Conservation (phyloP, 2,888 invertebrate genomes). For the Rhagonycha lutea region DNA sequence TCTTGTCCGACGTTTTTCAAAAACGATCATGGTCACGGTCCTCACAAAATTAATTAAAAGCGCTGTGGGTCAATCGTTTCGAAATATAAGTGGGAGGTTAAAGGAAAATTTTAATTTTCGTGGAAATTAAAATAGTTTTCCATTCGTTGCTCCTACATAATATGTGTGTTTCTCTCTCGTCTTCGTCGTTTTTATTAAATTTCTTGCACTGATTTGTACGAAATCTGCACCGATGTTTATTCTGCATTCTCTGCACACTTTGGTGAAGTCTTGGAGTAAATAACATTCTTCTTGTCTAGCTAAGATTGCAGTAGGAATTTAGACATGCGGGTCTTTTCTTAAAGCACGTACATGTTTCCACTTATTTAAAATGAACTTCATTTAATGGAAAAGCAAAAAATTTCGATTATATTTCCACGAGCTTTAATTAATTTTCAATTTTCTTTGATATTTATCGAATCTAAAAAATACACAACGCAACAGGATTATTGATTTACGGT, state of each 20-base stretch:
- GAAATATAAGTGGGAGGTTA: too few species aligned
- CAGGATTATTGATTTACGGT: neutral
- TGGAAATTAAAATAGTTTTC: too few species aligned
- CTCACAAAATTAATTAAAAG: neutral
- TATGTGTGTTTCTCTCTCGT: neutral
- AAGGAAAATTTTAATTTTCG: too few species aligned
- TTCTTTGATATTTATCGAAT: neutral
- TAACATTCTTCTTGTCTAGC: constrained; percentile 21
- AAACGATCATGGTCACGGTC: neutral
- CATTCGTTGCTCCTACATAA: neutral
- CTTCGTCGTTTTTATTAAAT: neutral
- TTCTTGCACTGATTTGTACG: neutral
- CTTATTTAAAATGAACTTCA: constrained; percentile 4
- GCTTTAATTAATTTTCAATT: neutral
- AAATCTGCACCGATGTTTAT: constrained; percentile 7
- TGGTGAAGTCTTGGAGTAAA: constrained; percentile 28
- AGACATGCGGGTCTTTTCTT: constrained; percentile 7
- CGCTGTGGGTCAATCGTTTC: too few species aligned
- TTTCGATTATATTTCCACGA: neutral
- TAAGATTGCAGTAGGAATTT: constrained; percentile 27
- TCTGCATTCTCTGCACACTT: constrained; percentile 20
- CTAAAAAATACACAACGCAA: neutral
- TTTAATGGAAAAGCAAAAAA: neutral
- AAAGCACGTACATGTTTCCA: neutral
- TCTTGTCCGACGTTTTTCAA: neutral